Evolutionary conservation across 1,140 invertebrate genomes (phyloP).

Genomic region (Limonius californicus): DNA sequence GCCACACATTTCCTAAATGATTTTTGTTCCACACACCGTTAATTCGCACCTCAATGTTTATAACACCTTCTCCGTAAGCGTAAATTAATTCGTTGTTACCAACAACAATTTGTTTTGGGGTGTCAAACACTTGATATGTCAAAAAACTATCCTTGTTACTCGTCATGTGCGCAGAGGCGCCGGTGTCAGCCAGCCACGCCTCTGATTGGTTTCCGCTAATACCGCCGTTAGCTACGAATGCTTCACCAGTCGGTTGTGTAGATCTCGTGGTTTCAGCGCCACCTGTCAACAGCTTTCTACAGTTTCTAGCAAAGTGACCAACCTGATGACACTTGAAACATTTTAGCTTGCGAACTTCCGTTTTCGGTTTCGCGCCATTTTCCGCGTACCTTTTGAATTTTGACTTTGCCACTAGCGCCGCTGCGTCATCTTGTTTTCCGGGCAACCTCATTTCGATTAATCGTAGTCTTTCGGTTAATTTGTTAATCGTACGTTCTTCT

Average conservation of each 20-base stretch:
- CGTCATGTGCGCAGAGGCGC: conserved; percentile 35
- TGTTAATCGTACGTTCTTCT: conserved; percentile 18
- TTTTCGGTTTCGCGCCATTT: neutral
- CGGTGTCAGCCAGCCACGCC: conserved; percentile 35
- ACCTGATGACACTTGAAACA: neutral
- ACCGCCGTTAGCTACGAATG: neutral
- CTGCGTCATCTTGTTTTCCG: neutral
- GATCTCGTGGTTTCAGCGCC: neutral
- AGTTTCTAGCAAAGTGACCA: neutral
- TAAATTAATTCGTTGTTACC: conserved; percentile 28
- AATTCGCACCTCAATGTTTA: conserved; percentile 30
- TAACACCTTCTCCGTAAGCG: conserved; percentile 27
- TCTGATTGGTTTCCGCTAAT: conserved; percentile 24
- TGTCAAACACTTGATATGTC: conserved; percentile 24
- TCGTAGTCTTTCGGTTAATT: conserved; percentile 12
- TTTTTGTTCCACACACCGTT: conserved; percentile 28
- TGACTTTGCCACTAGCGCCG: neutral
- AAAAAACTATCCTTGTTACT: no score
- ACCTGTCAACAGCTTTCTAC: no score
- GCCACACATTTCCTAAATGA: conserved; percentile 43
- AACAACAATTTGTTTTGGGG: conserved; percentile 22
- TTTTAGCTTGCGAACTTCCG: neutral
- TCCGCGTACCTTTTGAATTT: neutral
- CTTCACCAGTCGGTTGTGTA: neutral
- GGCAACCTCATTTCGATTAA: conserved; percentile 19